These are phyloP conservation scores for Muricea muricata DNA, from an alignment of 92 coral and sea anemone species.

Conservation along the genomic window DNA sequence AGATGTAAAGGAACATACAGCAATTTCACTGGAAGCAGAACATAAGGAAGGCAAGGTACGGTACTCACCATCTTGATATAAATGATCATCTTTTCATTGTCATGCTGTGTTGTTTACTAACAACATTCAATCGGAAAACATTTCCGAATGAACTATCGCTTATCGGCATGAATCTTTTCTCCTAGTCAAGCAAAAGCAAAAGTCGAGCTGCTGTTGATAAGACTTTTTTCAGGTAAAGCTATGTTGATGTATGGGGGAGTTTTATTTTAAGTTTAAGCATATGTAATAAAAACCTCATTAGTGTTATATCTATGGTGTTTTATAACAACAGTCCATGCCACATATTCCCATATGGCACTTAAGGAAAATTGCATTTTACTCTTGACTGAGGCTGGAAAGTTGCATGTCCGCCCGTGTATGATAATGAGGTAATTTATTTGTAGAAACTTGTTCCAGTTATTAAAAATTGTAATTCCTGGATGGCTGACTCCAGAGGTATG, in stretches of 20 bases:
- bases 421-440: not conserved
- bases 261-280: not conserved
- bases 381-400: no score
- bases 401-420: not conserved
- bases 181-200: conserved; percentile 28
- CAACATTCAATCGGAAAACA: no score
- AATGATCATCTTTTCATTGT: no score
- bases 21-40: conserved; percentile 41
- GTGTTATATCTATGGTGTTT: no score
- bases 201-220: conserved; percentile 87
- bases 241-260: not conserved
- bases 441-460: conserved; percentile 74
- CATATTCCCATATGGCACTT: no score
- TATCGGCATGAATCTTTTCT: not conserved
- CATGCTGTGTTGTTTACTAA: no score
- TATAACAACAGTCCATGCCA: no score
- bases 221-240: conserved; percentile 78
- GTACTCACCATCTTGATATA: not conserved
- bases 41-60: conserved; percentile 35
- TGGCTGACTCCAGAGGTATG: conserved; percentile 86
- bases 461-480: conserved; percentile 88
- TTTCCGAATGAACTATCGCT: no score
- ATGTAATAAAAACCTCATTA: not conserved
- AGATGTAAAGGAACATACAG: conserved; percentile 20
- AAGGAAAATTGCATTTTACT: no score